These are phyloP conservation scores for Galemys pyrenaicus DNA, from an alignment of 2,113 vertebrate genomes.

Conservation along the genomic window DNA sequence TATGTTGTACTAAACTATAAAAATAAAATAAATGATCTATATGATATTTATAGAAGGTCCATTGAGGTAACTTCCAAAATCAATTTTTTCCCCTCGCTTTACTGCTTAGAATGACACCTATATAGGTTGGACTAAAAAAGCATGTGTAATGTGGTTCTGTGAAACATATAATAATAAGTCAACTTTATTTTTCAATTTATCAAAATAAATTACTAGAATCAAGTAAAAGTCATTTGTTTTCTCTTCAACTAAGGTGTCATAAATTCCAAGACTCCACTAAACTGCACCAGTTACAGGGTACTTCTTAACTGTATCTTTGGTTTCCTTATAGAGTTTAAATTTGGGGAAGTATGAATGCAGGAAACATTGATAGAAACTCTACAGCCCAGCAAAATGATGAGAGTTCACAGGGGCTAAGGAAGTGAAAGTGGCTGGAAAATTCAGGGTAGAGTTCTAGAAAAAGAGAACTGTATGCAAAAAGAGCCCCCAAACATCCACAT, in stretches of 20 bases:
- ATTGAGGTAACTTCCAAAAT: conserved; percentile 46
- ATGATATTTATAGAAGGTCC: conserved; percentile 38
- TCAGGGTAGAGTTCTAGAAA: neutral
- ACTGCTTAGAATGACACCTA: conserved; percentile 20
- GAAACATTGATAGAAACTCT: conserved; percentile 11
- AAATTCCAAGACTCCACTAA: conserved; percentile 68
- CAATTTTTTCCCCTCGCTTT: neutral
- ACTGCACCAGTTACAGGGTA: conserved; percentile 23
- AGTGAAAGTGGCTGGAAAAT: neutral
- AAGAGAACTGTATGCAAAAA: neutral
- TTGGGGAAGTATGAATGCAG: conserved; percentile 41
- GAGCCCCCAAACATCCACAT: neutral
- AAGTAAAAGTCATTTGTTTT: conserved; percentile 68
- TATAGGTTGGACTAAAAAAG: conserved; percentile 61
- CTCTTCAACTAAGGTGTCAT: conserved; percentile 43
- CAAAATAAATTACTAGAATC: conserved; percentile 58
- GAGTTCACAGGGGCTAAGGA: neutral
- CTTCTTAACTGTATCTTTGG: conserved; percentile 45
- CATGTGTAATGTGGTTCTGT: conserved; percentile 42
- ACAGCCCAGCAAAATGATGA: neutral
- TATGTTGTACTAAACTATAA: conserved; percentile 37
- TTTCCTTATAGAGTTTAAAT: conserved; percentile 60
- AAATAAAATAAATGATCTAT: conserved; percentile 59
- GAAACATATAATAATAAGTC: neutral
- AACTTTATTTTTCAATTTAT: conserved; percentile 61